Evolutionary conservation across 1,140 invertebrate genomes (phyloP), one percentile per base, ranked within the genome.

Genomic region (Coelopa frigida): DNA sequence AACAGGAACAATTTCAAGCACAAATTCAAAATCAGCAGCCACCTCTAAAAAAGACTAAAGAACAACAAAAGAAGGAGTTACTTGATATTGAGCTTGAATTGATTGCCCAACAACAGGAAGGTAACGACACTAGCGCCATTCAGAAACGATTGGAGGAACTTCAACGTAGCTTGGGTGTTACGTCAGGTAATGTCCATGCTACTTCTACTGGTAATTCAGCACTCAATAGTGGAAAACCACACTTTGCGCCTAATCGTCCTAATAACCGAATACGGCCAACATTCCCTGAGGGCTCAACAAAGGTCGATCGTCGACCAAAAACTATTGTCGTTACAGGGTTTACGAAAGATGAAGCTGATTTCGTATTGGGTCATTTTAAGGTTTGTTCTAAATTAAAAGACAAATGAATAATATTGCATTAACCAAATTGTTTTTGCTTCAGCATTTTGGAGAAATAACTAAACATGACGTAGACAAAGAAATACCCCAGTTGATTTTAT

Each of bases 391-490:
- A 31, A 31, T 31, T 31, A 31, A 11, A 31, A 31, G 14, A 31
- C 29, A 31, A 12, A 12, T 12, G 11, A 31, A 31, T 12, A 31
- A 31, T 31, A 31, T 12, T 31, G 12, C 17, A 2, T 18, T 37
- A 37, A 3, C 11, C 18, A 2, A 14, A 14, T 37, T 18, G 17
- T 37, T 23, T 18, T 10, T 18, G 36, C 5, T 20, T 37, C 45
- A 70, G 66, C 54, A 66, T 53, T 70, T 69, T 44, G 67, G 67
- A 35, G 67, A 70, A 49, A 68, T 70, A 43, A 68, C 57, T 5
- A 70, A 70, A 33, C 67, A 70, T 41, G 61, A 68, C 48, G 53
- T 70, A 17, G 67, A 70, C 50, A 56, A 58, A 46, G 58, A 60
- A 43, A 66, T 66, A 55, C 66, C 66, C 23, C 63, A 58, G 42